Evolutionary conservation across 2,888 invertebrate genomes (phyloP), one percentile per base, ranked within the genome.

Genomic region (Litoditis marina): DNA sequence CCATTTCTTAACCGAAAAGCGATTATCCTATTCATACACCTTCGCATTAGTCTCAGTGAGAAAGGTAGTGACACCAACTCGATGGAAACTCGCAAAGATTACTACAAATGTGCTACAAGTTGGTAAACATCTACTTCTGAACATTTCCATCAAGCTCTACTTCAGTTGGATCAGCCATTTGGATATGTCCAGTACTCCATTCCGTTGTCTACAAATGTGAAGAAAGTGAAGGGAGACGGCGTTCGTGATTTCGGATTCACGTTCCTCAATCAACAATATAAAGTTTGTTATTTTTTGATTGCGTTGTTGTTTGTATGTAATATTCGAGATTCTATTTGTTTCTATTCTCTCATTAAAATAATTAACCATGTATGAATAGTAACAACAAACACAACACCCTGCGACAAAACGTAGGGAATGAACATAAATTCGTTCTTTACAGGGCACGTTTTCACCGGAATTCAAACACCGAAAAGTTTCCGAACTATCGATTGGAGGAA

Each of bases 191-290:
- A 60, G 52, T 60, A 60, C 22, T 52, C 52, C 2, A 42, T 47
- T 22, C 51, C 42, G 25, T 39, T 53, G 30, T 44, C 51, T 6
- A 60, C 51, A 28, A 32, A 39, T 4, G 30, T 52, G 13, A 36
- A 52, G 27, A 51, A 30, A 32, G 34, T 60, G 5, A 36, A 52
- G 22, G 60, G 52, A 42, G 46, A 39, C 1, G 53, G 46, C 2
- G 25, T 60, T 39, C 42, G 52, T n/a, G 74, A 75, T 49, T 61
- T 70, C 47, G 74, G 64, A n/a, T 75, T 60, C 53, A 68, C 73
- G 11, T 63, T 60, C 49, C 36, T 75, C 11, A 61, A 75, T 52
- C 62, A 60, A 13, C 28, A 50, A 2, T 62, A 59, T 51, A 49
- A 50, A 59, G 74, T 67, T 44, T 30, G 28, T 42, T 22, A n/a